Conservation (phyloP, 2,797 vertebrate species). For the Acipenser ruthenus region DNA sequence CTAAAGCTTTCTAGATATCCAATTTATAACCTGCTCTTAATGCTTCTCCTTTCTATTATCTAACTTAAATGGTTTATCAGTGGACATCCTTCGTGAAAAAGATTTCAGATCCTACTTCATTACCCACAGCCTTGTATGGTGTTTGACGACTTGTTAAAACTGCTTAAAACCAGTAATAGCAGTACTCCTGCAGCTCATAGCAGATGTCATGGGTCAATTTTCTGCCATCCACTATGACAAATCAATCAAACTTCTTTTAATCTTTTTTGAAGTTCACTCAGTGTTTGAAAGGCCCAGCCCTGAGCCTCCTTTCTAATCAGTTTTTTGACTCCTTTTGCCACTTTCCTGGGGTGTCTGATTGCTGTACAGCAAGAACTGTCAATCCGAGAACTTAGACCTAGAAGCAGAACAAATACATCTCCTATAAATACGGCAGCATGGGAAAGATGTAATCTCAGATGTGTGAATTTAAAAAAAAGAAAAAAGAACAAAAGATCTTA, state of each 20-base stretch:
- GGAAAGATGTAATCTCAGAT: conserved; percentile 12
- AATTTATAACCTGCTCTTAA: neutral
- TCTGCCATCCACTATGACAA: conserved; percentile 21
- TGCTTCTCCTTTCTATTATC: neutral
- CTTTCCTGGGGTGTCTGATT: conserved; percentile 27
- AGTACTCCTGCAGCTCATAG: conserved; percentile 24
- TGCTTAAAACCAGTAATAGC: conserved; percentile 29
- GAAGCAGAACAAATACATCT: conserved; percentile 21
- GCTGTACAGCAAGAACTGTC: conserved; percentile 17
- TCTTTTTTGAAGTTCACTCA: conserved; percentile 28
- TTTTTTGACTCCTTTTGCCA: conserved; percentile 28
- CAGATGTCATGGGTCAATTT: conserved; percentile 24
- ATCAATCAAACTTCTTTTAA: conserved; percentile 27
- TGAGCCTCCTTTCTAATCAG: conserved; percentile 23
- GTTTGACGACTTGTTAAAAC: conserved; percentile 32
- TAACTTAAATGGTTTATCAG: neutral
- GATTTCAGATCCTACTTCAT: conserved; percentile 12
- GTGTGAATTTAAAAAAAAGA: conserved; percentile 23
- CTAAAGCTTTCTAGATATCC: neutral
- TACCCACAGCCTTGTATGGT: conserved; percentile 22
- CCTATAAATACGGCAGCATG: conserved; percentile 18
- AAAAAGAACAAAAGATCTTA: neutral
- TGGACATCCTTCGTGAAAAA: neutral
- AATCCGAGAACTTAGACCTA: conserved; percentile 19
- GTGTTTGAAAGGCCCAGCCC: conserved; percentile 21